These are phyloP conservation scores for Julus scandinavius DNA, from an alignment of 2,888 invertebrate species.

Conservation along the genomic window DNA sequence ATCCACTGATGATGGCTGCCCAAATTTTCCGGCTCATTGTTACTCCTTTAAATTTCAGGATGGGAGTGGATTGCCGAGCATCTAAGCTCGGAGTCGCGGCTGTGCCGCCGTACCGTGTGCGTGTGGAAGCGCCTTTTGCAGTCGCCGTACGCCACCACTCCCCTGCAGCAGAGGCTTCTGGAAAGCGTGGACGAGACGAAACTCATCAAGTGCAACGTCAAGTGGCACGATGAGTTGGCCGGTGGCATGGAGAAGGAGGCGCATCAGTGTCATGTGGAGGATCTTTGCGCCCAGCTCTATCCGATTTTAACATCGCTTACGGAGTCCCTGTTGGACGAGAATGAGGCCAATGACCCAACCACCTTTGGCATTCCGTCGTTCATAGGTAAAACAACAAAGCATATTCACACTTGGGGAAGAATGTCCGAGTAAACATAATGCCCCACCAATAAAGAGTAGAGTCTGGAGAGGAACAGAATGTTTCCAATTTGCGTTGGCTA, in stretches of 20 bases:
- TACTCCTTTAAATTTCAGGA: conserved; percentile 23
- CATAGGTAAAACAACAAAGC: conserved; percentile 41
- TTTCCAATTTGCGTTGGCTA: no score
- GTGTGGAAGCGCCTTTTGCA: conserved; percentile 53
- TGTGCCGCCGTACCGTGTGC: conserved; percentile 43
- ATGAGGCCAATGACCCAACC: conserved; percentile 67
- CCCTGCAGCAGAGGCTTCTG: conserved; percentile 64
- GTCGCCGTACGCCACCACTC: conserved; percentile 47
- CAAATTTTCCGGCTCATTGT: neutral
- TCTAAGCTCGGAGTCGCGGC: neutral
- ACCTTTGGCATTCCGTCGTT: conserved; percentile 59
- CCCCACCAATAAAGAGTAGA: no score
- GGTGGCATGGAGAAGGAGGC: conserved; percentile 64
- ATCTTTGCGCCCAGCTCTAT: conserved; percentile 75
- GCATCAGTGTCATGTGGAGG: conserved; percentile 72
- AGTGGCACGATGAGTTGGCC: conserved; percentile 66
- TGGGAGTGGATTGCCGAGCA: conserved; percentile 48
- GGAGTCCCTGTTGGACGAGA: conserved; percentile 76
- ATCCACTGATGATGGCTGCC: no score
- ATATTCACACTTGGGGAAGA: no score
- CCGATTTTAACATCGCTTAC: conserved; percentile 77
- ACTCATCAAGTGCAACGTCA: conserved; percentile 72
- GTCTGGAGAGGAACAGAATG: no score
- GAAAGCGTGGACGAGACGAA: conserved; percentile 79
- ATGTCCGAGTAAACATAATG: no score